phyloP scores from a whole-genome alignment of 2,888 invertebrate genomes.

The Meiosimyza platycephala region DNA sequence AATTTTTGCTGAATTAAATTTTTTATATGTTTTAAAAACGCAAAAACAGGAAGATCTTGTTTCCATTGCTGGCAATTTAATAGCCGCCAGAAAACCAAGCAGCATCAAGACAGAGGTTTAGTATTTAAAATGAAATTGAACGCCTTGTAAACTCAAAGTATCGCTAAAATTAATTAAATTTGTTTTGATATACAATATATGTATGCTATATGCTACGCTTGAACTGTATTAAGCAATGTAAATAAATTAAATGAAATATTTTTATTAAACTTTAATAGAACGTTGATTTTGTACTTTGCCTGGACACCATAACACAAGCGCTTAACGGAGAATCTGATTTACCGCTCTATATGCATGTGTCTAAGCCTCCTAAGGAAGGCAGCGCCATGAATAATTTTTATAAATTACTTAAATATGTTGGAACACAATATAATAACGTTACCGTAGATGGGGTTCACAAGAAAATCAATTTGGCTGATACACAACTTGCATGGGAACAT shows the following conservation, averaged over 20 bases:
- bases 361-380: conserved; percentile 92
- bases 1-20: too few species aligned
- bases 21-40: background rate
- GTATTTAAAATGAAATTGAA: background rate
- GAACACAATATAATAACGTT: conserved; percentile 68
- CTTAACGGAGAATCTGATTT: conserved; percentile 58
- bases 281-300: conserved; percentile 88
- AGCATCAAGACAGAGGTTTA: conserved; percentile 46
- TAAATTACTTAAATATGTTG: conserved; percentile 73
- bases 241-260: background rate
- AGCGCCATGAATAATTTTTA: conserved; percentile 78
- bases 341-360: conserved; percentile 88
- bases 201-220: background rate
- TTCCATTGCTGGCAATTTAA: conserved; percentile 52
- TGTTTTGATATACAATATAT: background rate
- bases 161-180: background rate
- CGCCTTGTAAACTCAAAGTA: background rate
- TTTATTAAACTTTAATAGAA: conserved; percentile 72
- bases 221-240: too few species aligned
- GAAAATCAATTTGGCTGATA: conserved; percentile 96
- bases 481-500: conserved; percentile 95
- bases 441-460: conserved; percentile 84
- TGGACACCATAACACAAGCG: conserved; percentile 82
- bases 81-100: conserved; percentile 46
- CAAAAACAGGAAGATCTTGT: conserved; percentile 47